Conservation (phyloP, 2,113 vertebrate species). For the Siphamia tubifer region DNA sequence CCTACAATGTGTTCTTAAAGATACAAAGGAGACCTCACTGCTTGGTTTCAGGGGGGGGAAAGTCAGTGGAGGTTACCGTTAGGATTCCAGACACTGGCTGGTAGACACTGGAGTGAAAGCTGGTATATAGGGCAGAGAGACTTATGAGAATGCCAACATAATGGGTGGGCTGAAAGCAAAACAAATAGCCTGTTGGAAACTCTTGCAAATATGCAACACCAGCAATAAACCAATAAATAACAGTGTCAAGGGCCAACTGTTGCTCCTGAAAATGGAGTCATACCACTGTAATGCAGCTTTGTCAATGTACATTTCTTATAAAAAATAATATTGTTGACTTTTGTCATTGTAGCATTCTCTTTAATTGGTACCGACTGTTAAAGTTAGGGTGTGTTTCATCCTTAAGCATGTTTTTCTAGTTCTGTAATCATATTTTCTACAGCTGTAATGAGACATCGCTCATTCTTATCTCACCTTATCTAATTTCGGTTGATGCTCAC, state of each 20-base stretch:
- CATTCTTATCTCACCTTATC: neutral
- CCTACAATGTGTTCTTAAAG: conserved; percentile 64
- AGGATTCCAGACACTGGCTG: conserved; percentile 46
- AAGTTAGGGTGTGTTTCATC: neutral
- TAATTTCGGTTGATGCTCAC: neutral
- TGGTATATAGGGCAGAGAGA: conserved; percentile 60
- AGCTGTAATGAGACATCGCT: neutral
- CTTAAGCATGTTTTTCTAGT: neutral
- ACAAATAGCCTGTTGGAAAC: conserved; percentile 69
- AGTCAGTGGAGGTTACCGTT: conserved; percentile 28
- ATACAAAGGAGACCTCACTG: conserved; percentile 68
- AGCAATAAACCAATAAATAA: conserved; percentile 74
- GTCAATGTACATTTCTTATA: neutral
- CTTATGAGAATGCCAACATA: conserved; percentile 75
- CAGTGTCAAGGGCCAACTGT: conserved; percentile 39
- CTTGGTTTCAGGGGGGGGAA: conserved; percentile 16
- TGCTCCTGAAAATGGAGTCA: conserved; percentile 28
- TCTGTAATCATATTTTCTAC: neutral
- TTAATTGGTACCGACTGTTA: too few species aligned
- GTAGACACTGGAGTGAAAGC: conserved; percentile 28
- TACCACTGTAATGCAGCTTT: conserved; percentile 6
- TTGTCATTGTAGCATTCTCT: neutral
- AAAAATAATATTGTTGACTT: neutral
- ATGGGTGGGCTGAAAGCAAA: conserved; percentile 80
- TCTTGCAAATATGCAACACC: conserved; percentile 67